Conservation (phyloP, 2,113 vertebrate genomes). For the Salminus brasiliensis region DNA sequence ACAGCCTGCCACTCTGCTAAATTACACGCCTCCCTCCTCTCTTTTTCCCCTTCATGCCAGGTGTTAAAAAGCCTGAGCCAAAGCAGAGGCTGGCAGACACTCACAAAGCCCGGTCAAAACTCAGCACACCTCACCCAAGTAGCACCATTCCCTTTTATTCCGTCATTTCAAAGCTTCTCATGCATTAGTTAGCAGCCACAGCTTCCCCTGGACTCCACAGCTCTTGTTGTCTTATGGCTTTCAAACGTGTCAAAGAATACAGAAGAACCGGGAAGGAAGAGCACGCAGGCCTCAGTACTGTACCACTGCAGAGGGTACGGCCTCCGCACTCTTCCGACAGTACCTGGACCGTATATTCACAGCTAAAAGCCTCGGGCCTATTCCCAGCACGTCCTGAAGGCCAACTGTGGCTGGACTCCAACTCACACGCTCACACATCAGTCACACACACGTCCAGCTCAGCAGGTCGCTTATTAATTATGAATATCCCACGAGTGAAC, state of each 20-base stretch:
- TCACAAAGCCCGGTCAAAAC: no score
- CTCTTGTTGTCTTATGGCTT: neutral
- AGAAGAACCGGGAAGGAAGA: neutral
- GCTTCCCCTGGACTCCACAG: neutral
- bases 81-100: neutral
- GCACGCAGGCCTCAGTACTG: neutral
- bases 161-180: conserved; percentile 8
- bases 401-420: no score
- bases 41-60: neutral
- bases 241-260: neutral
- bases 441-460: neutral
- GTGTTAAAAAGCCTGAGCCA: neutral
- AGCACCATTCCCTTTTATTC: neutral
- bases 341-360: neutral
- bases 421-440: neutral
- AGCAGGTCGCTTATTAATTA: conserved; percentile 6
- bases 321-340: neutral
- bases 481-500: neutral
- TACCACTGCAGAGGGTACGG: neutral
- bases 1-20: neutral
- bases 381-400: neutral
- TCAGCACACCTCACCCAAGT: neutral
- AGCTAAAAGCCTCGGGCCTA: neutral
- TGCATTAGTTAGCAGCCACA: neutral
- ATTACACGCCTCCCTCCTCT: neutral